These are phyloP conservation scores for Caenorhabditis becei DNA, from an alignment of 2,888 invertebrate species.

Conservation along the genomic window DNA sequence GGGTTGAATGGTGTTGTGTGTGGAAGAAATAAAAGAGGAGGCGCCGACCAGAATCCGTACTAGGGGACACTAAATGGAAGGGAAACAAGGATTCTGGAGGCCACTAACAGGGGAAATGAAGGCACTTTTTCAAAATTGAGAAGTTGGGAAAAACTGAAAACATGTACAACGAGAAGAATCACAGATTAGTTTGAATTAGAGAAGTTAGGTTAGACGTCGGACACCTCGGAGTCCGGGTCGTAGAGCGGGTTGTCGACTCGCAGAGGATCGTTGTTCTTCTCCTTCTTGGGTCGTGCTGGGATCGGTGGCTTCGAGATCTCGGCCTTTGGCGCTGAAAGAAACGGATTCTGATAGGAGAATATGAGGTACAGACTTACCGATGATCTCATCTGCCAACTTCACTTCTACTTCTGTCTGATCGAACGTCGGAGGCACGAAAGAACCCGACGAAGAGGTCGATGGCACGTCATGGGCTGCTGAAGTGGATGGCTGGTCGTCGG, in stretches of 20 bases:
- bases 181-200: constrained; percentile 16
- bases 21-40: constrained; percentile 6
- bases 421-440: constrained; percentile 50
- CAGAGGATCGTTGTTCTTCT: constrained; percentile 49
- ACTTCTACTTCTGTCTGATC: constrained; percentile 47
- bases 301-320: constrained; percentile 61
- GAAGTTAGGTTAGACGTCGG: constrained; percentile 57
- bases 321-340: constrained; percentile 42
- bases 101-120: neutral
- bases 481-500: constrained; percentile 53
- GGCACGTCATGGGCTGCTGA: constrained; percentile 39
- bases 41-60: constrained; percentile 5
- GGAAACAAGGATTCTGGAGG: neutral
- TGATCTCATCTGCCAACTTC: constrained; percentile 40
- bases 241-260: constrained; percentile 68
- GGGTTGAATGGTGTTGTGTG: constrained; percentile 22
- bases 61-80: constrained; percentile 9
- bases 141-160: constrained; percentile 38
- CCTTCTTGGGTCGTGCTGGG: constrained; percentile 66
- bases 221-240: constrained; percentile 61
- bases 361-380: no score
- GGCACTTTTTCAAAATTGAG: constrained; percentile 32
- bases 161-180: constrained; percentile 38
- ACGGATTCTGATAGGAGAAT: no score
- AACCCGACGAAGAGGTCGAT: constrained; percentile 21